Evolutionary conservation across 2,113 vertebrate species (phyloP).

Genomic region (Mus spicilegus): DNA sequence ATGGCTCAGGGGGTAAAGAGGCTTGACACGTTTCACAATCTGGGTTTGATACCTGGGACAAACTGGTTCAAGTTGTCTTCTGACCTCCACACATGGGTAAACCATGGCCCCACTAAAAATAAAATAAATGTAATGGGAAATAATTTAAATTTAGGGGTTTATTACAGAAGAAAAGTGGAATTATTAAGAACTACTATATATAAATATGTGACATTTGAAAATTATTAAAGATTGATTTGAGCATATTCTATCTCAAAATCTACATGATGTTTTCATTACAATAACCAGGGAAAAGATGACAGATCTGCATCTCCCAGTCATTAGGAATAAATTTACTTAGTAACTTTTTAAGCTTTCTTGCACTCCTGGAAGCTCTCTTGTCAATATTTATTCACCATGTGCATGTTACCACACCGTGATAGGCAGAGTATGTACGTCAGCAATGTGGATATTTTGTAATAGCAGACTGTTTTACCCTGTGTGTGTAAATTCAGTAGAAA

Average conservation of each 20-base stretch:
- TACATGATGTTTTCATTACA: not conserved
- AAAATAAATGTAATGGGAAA: not conserved
- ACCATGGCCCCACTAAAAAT: not conserved
- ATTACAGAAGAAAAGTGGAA: not conserved
- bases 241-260: not conserved
- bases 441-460: not conserved
- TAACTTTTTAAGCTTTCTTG: not conserved
- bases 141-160: not conserved
- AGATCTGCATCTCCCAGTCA: not conserved
- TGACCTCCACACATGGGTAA: not conserved
- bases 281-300: not conserved
- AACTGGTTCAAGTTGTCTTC: not conserved
- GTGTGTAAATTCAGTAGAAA: constrained; percentile 3
- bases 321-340: not conserved
- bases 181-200: constrained; percentile 10
- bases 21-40: not conserved
- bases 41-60: not conserved
- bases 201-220: not conserved
- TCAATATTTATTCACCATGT: not conserved
- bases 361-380: not conserved
- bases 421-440: not conserved
- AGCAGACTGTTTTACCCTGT: not conserved
- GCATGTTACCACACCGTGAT: not conserved
- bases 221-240: not conserved
- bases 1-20: no score